These are phyloP conservation scores for Ophiothrix spiculata DNA, from an alignment of 35 echinoderm and acorn worm species.

Conservation along the genomic window DNA sequence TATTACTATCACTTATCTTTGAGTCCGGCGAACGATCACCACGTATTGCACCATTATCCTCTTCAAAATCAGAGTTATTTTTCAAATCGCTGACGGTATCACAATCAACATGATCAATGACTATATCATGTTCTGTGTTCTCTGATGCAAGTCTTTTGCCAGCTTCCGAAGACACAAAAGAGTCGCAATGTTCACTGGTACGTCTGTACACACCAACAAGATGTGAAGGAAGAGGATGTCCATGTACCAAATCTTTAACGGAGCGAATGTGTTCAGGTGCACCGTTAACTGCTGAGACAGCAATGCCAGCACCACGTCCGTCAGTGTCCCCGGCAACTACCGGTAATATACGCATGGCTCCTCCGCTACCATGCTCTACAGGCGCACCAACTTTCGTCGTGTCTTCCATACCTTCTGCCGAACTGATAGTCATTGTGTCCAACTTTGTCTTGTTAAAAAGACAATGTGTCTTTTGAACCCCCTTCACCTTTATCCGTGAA, in stretches of 20 bases:
- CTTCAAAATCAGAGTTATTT: conserved; percentile 21
- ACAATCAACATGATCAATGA: not conserved
- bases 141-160: not conserved
- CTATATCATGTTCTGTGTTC: not conserved
- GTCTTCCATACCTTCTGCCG: conserved; percentile 35
- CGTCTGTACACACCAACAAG: not conserved
- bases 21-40: conserved; percentile 18
- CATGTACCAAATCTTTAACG: not conserved
- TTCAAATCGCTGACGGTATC: not conserved
- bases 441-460: not conserved
- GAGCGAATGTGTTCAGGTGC: not conserved
- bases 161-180: not conserved
- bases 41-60: conserved; percentile 15
- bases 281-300: conserved; percentile 7
- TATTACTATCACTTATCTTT: conserved; percentile 20
- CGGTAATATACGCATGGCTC: not conserved
- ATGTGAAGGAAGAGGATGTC: not conserved
- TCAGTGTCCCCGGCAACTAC: not conserved
- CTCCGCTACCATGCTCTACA: conserved; percentile 13
- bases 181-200: not conserved
- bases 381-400: conserved; percentile 22
- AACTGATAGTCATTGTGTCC: conserved; percentile 32
- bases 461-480: not conserved
- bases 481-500: not conserved
- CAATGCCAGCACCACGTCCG: too few species aligned